phyloP scores from a whole-genome alignment of 2,113 vertebrate species.

The Xiphorhynchus elegans region DNA sequence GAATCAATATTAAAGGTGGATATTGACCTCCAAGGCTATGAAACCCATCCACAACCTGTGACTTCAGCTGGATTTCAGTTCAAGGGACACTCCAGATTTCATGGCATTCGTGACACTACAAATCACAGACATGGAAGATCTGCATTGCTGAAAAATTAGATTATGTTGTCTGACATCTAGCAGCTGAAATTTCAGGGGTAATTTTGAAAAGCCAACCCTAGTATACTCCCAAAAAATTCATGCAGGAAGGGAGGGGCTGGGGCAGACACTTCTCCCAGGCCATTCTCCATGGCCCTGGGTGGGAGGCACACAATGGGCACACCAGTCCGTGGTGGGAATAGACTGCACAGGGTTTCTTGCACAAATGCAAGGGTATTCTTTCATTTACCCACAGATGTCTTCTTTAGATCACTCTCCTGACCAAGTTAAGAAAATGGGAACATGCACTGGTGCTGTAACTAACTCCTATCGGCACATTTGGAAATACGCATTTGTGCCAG shows the following conservation, averaged over 20 bases:
- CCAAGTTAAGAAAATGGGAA: background rate
- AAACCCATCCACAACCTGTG: background rate
- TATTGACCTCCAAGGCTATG: background rate
- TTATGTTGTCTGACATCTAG: background rate
- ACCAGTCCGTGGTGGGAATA: background rate
- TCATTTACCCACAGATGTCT: background rate
- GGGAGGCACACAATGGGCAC: background rate
- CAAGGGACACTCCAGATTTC: background rate
- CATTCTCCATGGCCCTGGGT: fast-evolving
- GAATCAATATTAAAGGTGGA: background rate
- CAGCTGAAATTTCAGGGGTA: background rate
- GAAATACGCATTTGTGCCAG: background rate
- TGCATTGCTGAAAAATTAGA: background rate
- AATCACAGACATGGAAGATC: background rate
- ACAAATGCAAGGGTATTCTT: background rate
- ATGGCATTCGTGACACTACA: background rate
- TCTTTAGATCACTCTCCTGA: background rate
- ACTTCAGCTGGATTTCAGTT: background rate
- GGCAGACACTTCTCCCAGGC: background rate
- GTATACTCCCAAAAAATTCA: background rate
- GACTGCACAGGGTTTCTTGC: background rate
- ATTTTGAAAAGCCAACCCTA: background rate
- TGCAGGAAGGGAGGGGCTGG: background rate
- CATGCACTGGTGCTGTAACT: background rate
- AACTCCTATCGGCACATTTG: background rate